These are phyloP conservation scores for Megalops cyprinoides DNA, from an alignment of 2,797 vertebrate species.

Conservation along the genomic window DNA sequence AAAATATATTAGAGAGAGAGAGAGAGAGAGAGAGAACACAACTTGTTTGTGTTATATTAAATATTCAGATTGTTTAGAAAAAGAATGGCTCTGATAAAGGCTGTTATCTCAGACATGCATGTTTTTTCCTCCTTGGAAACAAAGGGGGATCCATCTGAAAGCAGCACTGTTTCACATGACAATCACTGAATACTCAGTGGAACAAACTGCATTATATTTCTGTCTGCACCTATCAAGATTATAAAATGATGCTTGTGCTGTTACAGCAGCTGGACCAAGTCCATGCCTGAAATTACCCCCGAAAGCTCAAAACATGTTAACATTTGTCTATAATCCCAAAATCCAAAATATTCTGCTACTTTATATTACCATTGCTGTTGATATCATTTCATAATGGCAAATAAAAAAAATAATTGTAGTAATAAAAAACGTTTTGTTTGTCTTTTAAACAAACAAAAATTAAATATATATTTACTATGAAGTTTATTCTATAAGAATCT, in stretches of 20 bases:
- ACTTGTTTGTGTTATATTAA: not conserved
- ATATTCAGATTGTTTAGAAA: conserved; percentile 2
- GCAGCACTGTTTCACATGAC: too few relatives aligned
- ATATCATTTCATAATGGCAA: conserved; percentile 43
- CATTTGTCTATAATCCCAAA: not conserved
- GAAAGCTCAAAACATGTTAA: not conserved
- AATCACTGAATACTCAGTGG: too few relatives aligned
- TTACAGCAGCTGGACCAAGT: too few relatives aligned
- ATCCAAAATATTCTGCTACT: not conserved
- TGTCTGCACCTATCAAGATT: not conserved
- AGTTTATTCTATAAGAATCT: too few relatives aligned
- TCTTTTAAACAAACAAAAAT: not conserved
- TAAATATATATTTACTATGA: not conserved
- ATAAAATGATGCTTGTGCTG: not conserved
- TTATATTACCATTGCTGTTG: not conserved
- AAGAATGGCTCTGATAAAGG: not conserved
- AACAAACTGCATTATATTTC: too few relatives aligned
- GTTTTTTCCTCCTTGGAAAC: not conserved
- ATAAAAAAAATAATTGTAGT: conserved; percentile 31
- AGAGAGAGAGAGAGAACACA: too few relatives aligned
- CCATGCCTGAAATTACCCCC: too few relatives aligned
- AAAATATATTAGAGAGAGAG: too few relatives aligned
- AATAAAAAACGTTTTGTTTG: conserved; percentile 23
- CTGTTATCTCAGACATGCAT: not conserved
- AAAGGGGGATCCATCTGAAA: not conserved